phyloP scores from a whole-genome alignment of 2,113 vertebrate genomes.

The Heterocephalus glaber region DNA sequence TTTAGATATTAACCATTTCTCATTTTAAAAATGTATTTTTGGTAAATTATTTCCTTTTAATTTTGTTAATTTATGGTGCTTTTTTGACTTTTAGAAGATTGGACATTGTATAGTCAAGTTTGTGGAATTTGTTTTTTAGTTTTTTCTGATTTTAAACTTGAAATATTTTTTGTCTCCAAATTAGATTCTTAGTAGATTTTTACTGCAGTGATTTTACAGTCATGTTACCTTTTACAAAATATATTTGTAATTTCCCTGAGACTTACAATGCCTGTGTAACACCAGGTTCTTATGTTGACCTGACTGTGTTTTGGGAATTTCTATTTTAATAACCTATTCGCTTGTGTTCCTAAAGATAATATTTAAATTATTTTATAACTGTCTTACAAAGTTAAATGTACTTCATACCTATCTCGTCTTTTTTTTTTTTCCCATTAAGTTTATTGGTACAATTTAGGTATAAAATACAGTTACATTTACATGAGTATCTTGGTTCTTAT shows the following conservation, averaged over 20 bases:
- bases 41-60: background rate
- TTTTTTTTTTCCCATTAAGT: too few relatives aligned
- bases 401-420: background rate
- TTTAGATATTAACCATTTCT: background rate
- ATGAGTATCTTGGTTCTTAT: too few relatives aligned
- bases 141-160: background rate
- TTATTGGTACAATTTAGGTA: too few relatives aligned
- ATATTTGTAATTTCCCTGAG: background rate
- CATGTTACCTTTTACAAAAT: background rate
- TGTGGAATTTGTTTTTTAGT: slow-evolving; percentile 12
- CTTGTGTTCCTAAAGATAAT: background rate
- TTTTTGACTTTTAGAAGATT: background rate
- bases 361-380: background rate
- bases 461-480: too few relatives aligned
- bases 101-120: background rate
- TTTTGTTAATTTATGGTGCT: background rate
- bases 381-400: background rate
- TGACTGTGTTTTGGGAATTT: background rate
- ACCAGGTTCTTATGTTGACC: background rate
- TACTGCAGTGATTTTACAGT: background rate
- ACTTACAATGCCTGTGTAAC: background rate
- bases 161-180: background rate
- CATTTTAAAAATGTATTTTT: background rate
- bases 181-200: slow-evolving; percentile 7
- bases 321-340: background rate